Percentiles rank a stretch among this genome's conserved stretches.
phyloP scores from a whole-genome alignment of 2,888 invertebrate species.

The Holacanthella duospinosa region DNA sequence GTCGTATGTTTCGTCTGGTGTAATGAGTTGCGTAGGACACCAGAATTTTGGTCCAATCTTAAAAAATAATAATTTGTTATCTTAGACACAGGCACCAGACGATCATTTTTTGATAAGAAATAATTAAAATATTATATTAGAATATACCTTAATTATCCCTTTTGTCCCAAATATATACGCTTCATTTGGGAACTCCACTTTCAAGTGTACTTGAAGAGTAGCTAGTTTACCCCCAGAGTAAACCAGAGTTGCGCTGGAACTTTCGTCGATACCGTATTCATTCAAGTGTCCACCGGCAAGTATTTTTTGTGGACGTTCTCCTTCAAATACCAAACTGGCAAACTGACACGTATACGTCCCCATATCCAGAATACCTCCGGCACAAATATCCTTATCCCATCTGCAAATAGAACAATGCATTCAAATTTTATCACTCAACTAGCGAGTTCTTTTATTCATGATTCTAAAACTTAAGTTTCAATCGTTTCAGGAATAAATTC shows the following conservation, averaged over 20 bases:
- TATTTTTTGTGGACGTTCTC: conserved; percentile 58
- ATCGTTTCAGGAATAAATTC: neutral
- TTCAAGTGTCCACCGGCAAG: conserved; percentile 59
- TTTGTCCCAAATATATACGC: conserved; percentile 58
- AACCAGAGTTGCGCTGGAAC: conserved; percentile 53
- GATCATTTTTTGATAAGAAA: neutral
- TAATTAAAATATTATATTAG: neutral
- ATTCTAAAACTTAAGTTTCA: neutral
- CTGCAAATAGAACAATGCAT: conserved; percentile 43
- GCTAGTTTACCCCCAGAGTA: conserved; percentile 56
- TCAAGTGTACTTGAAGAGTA: conserved; percentile 49
- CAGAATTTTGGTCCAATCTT: conserved; percentile 54
- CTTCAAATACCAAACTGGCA: conserved; percentile 45
- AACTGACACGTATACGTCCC: conserved; percentile 69
- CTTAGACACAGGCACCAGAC: neutral
- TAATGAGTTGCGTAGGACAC: conserved; percentile 59
- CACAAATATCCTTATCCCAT: conserved; percentile 56
- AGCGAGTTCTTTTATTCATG: too few species aligned
- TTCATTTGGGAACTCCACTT: conserved; percentile 8
- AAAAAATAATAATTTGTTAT: conserved; percentile 32
- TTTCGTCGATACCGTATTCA: conserved; percentile 59
- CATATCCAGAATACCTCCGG: conserved; percentile 63
- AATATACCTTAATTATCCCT: conserved; percentile 52
- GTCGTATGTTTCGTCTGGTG: conserved; percentile 54
- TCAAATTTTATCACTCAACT: neutral